Conservation (phyloP, 2,888 invertebrate genomes). For the Tetragnatha montana region DNA sequence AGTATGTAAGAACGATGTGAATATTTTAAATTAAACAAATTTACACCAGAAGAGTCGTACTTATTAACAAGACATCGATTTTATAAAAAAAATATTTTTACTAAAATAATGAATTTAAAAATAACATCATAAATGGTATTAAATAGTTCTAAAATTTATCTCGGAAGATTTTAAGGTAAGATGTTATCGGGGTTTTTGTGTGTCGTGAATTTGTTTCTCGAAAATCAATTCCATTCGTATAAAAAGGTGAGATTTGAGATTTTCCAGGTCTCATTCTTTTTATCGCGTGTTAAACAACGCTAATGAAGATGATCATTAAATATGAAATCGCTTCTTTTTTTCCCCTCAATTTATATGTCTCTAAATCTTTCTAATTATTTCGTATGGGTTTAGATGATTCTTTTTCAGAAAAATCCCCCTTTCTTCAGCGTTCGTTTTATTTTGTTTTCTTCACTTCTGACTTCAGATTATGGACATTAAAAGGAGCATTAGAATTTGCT, state of each 20-base stretch:
- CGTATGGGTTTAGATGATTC: slow-evolving; percentile 3
- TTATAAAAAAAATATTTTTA: too few relatives aligned
- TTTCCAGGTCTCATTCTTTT: slow-evolving; percentile 9
- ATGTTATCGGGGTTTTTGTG: too few relatives aligned
- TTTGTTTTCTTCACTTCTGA: slow-evolving; percentile 18
- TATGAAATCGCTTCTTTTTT: neutral
- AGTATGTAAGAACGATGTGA: too few relatives aligned
- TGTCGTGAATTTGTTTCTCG: neutral
- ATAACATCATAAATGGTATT: too few relatives aligned
- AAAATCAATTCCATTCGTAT: neutral
- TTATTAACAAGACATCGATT: too few relatives aligned
- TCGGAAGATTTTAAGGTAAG: too few relatives aligned
- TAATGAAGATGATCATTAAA: slow-evolving; percentile 53
- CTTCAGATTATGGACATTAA: slow-evolving; percentile 14
- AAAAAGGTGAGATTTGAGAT: slow-evolving; percentile 15
- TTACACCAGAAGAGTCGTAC: too few relatives aligned
- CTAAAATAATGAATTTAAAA: too few relatives aligned
- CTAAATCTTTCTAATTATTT: slow-evolving; percentile 44
- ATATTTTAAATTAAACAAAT: too few relatives aligned
- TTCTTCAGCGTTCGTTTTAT: neutral
- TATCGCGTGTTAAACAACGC: slow-evolving; percentile 11
- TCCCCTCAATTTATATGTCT: slow-evolving; percentile 1
- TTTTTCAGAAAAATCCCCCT: neutral
- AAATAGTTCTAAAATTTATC: too few relatives aligned
- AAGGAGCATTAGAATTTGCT: slow-evolving; percentile 18